Percentiles rank a stretch among this genome's conserved stretches.
Evolutionary conservation across 2,888 invertebrate genomes (phyloP).

Genomic region (Pollenia angustigena): DNA sequence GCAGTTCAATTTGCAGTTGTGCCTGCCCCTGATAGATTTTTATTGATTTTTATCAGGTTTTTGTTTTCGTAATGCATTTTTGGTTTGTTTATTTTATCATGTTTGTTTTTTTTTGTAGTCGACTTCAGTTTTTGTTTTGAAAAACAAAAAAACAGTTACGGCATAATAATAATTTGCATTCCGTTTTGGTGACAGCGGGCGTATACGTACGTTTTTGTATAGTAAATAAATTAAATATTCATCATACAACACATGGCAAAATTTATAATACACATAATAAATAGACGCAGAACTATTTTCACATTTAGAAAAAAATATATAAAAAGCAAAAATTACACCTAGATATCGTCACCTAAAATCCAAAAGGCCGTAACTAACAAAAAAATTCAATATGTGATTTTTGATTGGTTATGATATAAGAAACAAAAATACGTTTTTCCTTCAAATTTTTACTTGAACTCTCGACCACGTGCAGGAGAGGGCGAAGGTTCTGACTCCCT

Average conservation of each 20-base stretch:
- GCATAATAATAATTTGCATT: background rate
- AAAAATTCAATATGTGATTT: too few relatives aligned
- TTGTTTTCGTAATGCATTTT: slow-evolving; percentile 16
- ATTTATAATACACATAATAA: background rate
- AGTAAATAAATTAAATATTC: slow-evolving; percentile 39
- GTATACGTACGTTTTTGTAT: slow-evolving; percentile 27
- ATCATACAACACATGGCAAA: slow-evolving; percentile 49
- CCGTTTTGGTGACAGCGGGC: background rate
- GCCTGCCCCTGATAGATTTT: slow-evolving; percentile 33
- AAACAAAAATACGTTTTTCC: too few relatives aligned
- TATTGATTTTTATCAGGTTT: slow-evolving; percentile 63
- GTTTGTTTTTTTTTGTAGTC: slow-evolving; percentile 14
- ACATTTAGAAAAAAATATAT: too few relatives aligned
- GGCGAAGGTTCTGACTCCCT: too few relatives aligned
- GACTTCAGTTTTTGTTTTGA: slow-evolving; percentile 2
- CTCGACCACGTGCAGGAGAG: too few relatives aligned
- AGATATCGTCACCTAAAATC: too few relatives aligned
- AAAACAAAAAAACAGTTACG: background rate
- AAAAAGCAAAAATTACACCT: too few relatives aligned
- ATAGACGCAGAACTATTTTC: too few relatives aligned
- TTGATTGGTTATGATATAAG: too few relatives aligned
- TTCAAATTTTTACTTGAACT: too few relatives aligned
- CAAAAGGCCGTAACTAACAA: too few relatives aligned
- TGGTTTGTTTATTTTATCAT: background rate
- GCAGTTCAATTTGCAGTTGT: slow-evolving; percentile 3